Conservation (phyloP, 2,113 vertebrate genomes). For the Lutjanus erythropterus region DNA sequence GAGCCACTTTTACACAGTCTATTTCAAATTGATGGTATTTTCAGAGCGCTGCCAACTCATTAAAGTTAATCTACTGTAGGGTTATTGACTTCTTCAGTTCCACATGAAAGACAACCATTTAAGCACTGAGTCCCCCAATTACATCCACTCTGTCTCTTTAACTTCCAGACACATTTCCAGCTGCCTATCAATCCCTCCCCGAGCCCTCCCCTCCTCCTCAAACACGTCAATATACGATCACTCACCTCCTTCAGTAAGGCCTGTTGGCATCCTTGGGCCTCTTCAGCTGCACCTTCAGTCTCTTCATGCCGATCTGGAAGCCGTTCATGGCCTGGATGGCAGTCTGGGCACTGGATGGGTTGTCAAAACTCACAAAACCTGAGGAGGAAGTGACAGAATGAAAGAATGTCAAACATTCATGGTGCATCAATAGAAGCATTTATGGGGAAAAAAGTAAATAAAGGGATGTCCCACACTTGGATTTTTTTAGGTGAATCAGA, state of each 20-base stretch:
- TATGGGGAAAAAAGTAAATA: not conserved
- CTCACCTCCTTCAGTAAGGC: constrained; percentile 89
- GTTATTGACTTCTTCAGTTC: constrained; percentile 67
- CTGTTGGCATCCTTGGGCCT: constrained; percentile 96
- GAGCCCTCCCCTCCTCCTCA: constrained; percentile 8
- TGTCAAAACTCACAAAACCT: constrained; percentile 98
- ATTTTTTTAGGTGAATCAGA: no score
- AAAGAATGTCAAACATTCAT: not conserved
- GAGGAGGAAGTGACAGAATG: not conserved
- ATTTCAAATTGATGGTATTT: constrained; percentile 53
- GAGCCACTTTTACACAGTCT: constrained; percentile 44
- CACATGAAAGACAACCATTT: constrained; percentile 69
- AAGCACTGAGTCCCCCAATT: constrained; percentile 56
- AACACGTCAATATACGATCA: constrained; percentile 15
- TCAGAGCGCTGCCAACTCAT: constrained; percentile 57
- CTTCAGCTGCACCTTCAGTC: constrained; percentile 97
- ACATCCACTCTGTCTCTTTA: constrained; percentile 62
- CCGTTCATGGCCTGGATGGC: constrained; percentile 99
- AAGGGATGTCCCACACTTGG: no score
- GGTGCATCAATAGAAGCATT: not conserved
- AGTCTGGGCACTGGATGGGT: constrained; percentile 94
- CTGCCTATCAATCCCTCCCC: constrained; percentile 54
- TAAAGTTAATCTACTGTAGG: constrained; percentile 71
- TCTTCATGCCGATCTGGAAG: constrained; percentile 98
- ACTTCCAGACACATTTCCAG: constrained; percentile 52